Conservation (phyloP, 2,113 vertebrate genomes). For the Crotophaga sulcirostris region DNA sequence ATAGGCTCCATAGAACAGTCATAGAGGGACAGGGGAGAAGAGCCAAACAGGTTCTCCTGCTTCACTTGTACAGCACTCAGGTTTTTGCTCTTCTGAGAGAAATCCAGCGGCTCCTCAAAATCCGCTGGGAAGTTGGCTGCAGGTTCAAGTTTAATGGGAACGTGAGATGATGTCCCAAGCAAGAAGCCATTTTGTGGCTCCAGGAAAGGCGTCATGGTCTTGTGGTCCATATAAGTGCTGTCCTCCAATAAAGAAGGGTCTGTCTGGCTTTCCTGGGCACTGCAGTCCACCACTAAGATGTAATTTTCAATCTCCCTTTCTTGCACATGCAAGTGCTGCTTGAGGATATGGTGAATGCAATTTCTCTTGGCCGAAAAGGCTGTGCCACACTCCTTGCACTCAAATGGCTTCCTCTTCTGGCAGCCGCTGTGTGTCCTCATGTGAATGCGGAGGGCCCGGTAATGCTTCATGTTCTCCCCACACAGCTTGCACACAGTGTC, state of each 20-base stretch:
- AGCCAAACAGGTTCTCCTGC: slow-evolving; percentile 75
- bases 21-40: slow-evolving; percentile 63
- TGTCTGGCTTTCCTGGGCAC: slow-evolving; percentile 49
- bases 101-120: slow-evolving; percentile 91
- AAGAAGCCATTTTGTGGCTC: slow-evolving; percentile 73
- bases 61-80: slow-evolving; percentile 79
- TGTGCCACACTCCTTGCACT: slow-evolving; percentile 90
- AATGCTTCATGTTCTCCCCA: slow-evolving; percentile 89
- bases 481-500: slow-evolving; percentile 90
- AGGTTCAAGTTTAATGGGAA: slow-evolving; percentile 84
- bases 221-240: slow-evolving; percentile 64
- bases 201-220: slow-evolving; percentile 69
- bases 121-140: slow-evolving; percentile 71
- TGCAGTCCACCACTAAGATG: slow-evolving; percentile 78
- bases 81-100: slow-evolving; percentile 86
- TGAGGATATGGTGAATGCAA: slow-evolving; percentile 94
- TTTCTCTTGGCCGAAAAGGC: slow-evolving; percentile 93
- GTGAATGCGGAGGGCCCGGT: slow-evolving; percentile 92
- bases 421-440: slow-evolving; percentile 91
- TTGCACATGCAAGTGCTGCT: slow-evolving; percentile 92
- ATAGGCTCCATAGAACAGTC: slow-evolving; percentile 90
- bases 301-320: slow-evolving; percentile 92
- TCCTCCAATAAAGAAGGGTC: slow-evolving; percentile 61
- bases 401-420: slow-evolving; percentile 92
- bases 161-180: background rate